Evolutionary conservation across 2,113 vertebrate species (phyloP).

Genomic region (Cheirogaleus medius): DNA sequence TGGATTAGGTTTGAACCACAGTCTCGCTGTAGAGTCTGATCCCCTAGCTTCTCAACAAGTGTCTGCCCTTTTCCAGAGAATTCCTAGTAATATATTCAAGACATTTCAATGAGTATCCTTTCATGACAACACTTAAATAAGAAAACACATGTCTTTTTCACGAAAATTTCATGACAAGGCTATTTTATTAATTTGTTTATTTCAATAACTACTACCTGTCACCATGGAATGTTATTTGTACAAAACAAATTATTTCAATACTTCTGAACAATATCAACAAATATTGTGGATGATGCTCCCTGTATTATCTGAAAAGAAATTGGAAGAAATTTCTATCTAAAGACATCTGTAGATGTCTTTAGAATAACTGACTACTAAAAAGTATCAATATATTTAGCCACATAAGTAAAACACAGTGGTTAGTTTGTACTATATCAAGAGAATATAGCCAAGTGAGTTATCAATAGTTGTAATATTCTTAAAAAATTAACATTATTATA

Average conservation of each 20-base stretch:
- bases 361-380: constrained; percentile 1
- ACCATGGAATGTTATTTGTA: not conserved
- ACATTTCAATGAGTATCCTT: not conserved
- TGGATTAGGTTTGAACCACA: not conserved
- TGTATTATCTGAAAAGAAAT: not conserved
- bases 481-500: constrained; percentile 1
- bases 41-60: not conserved
- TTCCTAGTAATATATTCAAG: not conserved
- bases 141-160: not conserved
- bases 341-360: not conserved
- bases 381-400: not conserved
- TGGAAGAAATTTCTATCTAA: too few relatives aligned
- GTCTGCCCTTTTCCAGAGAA: not conserved
- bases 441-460: not conserved
- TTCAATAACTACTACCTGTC: not conserved
- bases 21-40: not conserved
- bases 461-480: not conserved
- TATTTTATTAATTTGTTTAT: not conserved
- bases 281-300: not conserved
- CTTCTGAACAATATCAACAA: not conserved
- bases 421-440: not conserved
- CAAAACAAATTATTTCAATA: not conserved
- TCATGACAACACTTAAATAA: not conserved
- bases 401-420: not conserved
- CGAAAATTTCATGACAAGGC: not conserved